These are phyloP conservation scores for Nixonia krombeini DNA, from an alignment of 1,140 invertebrate species.

Conservation along the genomic window DNA sequence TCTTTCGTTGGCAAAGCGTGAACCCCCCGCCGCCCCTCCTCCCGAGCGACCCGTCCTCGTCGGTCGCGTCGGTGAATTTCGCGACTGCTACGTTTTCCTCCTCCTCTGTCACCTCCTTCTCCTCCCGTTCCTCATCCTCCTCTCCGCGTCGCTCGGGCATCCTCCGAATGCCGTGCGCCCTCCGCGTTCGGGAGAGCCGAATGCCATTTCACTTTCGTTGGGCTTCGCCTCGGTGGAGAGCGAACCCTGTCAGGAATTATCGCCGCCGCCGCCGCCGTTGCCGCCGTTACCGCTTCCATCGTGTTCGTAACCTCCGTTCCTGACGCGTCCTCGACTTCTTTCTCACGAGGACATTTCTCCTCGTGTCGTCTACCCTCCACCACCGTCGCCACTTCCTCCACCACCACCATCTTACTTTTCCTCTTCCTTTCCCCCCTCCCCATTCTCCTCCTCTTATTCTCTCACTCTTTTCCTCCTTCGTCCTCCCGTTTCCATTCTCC, in stretches of 20 bases:
- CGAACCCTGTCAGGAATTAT: conserved; percentile 68
- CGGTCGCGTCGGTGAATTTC: conserved; percentile 63
- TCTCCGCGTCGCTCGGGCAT: conserved; percentile 44
- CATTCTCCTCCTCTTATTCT: conserved; percentile 7
- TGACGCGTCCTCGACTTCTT: conserved; percentile 34
- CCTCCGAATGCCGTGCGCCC: conserved; percentile 66
- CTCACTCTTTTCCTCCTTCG: conserved; percentile 7
- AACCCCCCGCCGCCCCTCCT: conserved; percentile 34
- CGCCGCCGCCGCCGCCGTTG: conserved; percentile 38
- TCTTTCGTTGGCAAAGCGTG: conserved; percentile 39
- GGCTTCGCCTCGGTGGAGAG: conserved; percentile 69
- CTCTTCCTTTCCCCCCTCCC: conserved; percentile 3
- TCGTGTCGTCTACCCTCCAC: conserved; percentile 10
- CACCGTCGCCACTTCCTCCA: too few species aligned
- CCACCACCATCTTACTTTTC: conserved; percentile 14
- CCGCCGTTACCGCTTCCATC: conserved; percentile 47
- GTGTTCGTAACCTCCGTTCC: conserved; percentile 47
- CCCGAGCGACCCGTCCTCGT: conserved; percentile 49
- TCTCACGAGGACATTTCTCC: conserved; percentile 23
- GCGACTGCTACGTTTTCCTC: conserved; percentile 45
- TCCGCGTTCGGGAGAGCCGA: conserved; percentile 60
- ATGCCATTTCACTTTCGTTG: conserved; percentile 74
- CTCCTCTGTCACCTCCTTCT: conserved; percentile 38
- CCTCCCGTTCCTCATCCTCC: conserved; percentile 49
- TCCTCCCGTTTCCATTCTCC: too few species aligned